Conservation (phyloP, 2,113 vertebrate genomes). For the Eudyptes chrysolophus region DNA sequence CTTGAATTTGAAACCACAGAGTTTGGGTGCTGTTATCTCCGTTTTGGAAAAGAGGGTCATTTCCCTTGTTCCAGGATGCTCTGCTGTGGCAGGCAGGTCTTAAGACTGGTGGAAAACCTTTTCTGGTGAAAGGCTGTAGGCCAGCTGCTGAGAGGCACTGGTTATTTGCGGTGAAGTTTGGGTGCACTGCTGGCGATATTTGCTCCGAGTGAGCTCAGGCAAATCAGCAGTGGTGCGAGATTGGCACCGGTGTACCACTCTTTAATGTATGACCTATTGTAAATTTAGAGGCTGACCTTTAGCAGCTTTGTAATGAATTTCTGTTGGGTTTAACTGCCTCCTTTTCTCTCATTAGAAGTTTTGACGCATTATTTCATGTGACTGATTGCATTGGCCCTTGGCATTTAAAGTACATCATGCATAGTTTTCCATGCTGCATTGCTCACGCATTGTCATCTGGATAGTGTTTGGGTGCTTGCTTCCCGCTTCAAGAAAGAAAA, state of each 20-base stretch:
- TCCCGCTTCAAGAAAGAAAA: background rate
- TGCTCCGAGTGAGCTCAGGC: background rate
- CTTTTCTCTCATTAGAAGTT: background rate
- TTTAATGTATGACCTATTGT: background rate
- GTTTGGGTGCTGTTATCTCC: background rate
- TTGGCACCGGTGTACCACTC: fast-evolving
- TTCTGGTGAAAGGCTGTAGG: background rate
- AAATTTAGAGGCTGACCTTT: background rate
- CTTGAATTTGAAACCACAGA: background rate
- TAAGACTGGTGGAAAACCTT: background rate
- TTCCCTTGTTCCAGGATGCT: background rate
- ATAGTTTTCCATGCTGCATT: background rate
- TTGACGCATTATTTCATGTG: background rate
- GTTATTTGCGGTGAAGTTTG: background rate
- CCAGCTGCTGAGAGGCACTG: background rate
- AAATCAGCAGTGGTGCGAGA: background rate
- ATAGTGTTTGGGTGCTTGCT: background rate
- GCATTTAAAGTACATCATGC: background rate
- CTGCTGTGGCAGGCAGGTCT: background rate
- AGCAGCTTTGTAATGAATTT: background rate
- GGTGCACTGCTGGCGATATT: fast-evolving
- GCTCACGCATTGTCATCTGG: background rate
- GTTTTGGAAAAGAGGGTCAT: background rate
- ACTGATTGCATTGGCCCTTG: background rate
- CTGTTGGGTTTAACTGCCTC: background rate